Evolutionary conservation across 2,113 vertebrate species (phyloP).

Genomic region (Periophthalmus modestus): DNA sequence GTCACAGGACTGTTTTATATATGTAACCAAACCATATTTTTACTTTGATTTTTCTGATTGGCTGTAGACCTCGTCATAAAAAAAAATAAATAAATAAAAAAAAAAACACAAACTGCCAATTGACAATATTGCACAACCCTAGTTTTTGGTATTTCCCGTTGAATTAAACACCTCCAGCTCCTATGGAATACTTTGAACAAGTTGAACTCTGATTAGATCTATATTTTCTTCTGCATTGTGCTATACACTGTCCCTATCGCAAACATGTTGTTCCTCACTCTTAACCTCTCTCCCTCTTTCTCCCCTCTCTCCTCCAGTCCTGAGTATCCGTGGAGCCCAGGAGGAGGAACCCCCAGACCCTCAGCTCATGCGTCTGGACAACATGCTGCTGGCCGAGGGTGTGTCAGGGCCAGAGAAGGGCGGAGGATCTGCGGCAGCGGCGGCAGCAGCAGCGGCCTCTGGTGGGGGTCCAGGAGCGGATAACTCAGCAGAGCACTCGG

Average conservation of each 20-base stretch:
- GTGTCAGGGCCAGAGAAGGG: conserved; percentile 95
- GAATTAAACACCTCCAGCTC: no score
- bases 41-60: no score
- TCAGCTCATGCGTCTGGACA: conserved; percentile 97
- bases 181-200: background rate
- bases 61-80: no score
- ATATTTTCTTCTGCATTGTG: background rate
- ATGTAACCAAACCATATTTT: no score
- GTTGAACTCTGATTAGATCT: background rate
- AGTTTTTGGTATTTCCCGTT: no score
- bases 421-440: conserved; percentile 87
- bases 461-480: conserved; percentile 88
- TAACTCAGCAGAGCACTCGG: conserved; percentile 93
- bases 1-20: no score
- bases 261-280: conserved; percentile 50
- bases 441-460: conserved; percentile 86
- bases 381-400: conserved; percentile 96
- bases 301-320: conserved; percentile 76
- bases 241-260: conserved; percentile 7
- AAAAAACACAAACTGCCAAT: no score
- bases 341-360: conserved; percentile 96
- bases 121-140: no score
- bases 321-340: conserved; percentile 96
- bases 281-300: conserved; percentile 49
- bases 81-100: no score